Base-by-base conservation (phyloP, 2,797 vertebrate species). In the Acrocephalus scirpaceus region DNA sequence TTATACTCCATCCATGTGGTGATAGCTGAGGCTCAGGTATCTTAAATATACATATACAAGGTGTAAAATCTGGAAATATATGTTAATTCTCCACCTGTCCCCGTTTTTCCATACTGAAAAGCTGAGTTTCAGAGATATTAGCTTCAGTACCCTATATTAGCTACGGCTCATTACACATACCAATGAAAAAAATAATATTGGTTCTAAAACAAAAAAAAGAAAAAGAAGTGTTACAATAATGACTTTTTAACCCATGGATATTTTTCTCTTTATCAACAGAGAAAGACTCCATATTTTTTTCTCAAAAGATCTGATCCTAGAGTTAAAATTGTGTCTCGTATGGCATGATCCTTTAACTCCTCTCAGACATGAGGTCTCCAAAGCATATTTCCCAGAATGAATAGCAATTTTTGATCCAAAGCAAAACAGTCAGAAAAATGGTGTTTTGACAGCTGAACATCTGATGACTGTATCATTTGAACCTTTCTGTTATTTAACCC, bases 121-220 rank as follows among this genome's bases (percentile, higher is more conserved):
- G 48, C n/a, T 70, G 56, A 76, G 42, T 67, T 90, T 86, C 74
- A 77, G 38, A 88, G 38, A 86, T 73, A 92, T 70, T 86, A 95
- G 90, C 45, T 73, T 86, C 87, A 79, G 34, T n/a, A 78, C 48
- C 53, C 76, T 90, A 48, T 81, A 93, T 94, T 94, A 82, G 82
- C 83, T 60, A 92, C 21, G 77, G 79, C 40, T 94, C 88, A 93
- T 96, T 92, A 90, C 69, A 92, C 67, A 69, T 14, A 70, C 17
- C 38, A 17, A 61, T 66, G 25, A 47, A 27, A 86, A 94, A 92
- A 74, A 87, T 21, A 89, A 66, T 53, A 95, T 38, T 78, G 30
- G 27, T 67, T 95, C 80, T 88, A 79, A 90, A 88, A 86, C 56
- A 92, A 36, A 73, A 61, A 57, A n/a, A 64, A 64, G 15, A 26